phyloP scores from a whole-genome alignment of 2,797 vertebrate genomes.

The Anabas testudineus region DNA sequence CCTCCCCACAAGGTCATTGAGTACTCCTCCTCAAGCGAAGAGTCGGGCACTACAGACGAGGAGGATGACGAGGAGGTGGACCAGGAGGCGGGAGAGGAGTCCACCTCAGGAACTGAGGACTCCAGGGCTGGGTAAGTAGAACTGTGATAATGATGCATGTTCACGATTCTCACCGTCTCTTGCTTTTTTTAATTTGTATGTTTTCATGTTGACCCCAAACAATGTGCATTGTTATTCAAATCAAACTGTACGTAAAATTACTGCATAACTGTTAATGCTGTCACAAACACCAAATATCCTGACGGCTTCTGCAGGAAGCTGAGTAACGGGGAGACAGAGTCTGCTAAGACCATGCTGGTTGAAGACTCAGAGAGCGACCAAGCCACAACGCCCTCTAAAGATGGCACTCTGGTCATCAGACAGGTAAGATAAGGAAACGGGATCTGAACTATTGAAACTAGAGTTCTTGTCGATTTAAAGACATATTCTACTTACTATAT shows the following conservation, averaged over 20 bases:
- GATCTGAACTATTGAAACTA: neutral
- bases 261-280: slow-evolving; percentile 54
- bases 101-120: slow-evolving; percentile 83
- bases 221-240: neutral
- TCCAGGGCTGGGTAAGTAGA: slow-evolving; percentile 88
- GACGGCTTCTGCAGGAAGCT: slow-evolving; percentile 83
- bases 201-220: neutral
- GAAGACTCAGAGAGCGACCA: slow-evolving; percentile 94
- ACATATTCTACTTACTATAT: neutral
- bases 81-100: slow-evolving; percentile 88
- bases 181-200: neutral
- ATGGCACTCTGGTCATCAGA: slow-evolving; percentile 95
- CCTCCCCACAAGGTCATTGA: slow-evolving; percentile 91
- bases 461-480: neutral
- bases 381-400: slow-evolving; percentile 92
- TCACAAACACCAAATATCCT: slow-evolving; percentile 62
- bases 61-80: slow-evolving; percentile 90
- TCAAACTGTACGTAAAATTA: slow-evolving; percentile 33
- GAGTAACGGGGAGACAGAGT: slow-evolving; percentile 96
- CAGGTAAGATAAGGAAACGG: slow-evolving; percentile 85
- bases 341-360: slow-evolving; percentile 95
- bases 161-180: neutral
- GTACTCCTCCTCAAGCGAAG: slow-evolving; percentile 93
- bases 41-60: slow-evolving; percentile 90
- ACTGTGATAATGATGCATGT: too few species aligned